Percentiles rank a stretch among this genome's conserved stretches.
These are phyloP conservation scores for Drosophila vallismaia DNA, from an alignment of 2,888 invertebrate species.

Conservation along the genomic window DNA sequence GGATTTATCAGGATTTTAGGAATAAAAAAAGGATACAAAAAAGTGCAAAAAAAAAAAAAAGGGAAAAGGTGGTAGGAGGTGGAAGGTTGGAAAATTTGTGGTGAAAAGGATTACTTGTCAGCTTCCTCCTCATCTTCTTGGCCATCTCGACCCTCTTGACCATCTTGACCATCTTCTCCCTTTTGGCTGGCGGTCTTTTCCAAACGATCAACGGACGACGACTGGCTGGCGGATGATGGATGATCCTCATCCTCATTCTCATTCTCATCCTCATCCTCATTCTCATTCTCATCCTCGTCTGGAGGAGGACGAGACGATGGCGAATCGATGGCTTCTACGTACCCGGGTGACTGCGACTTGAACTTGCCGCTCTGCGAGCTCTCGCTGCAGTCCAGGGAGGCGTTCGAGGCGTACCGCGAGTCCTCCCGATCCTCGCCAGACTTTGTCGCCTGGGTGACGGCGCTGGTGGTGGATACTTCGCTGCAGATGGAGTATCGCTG, in stretches of 20 bases:
- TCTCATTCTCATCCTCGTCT: neutral
- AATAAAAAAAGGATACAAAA: neutral
- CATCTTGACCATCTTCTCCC: slow-evolving; percentile 42
- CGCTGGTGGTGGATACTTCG: slow-evolving; percentile 75
- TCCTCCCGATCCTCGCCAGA: slow-evolving; percentile 52
- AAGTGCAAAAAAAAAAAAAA: slow-evolving; percentile 31
- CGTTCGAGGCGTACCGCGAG: slow-evolving; percentile 72
- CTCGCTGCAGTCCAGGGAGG: slow-evolving; percentile 76
- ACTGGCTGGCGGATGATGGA: slow-evolving; percentile 4
- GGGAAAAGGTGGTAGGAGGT: no score
- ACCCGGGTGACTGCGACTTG: slow-evolving; percentile 83
- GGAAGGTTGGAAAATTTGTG: slow-evolving; percentile 25
- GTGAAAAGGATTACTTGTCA: slow-evolving; percentile 71
- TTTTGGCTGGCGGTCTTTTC: slow-evolving; percentile 47
- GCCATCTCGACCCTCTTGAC: slow-evolving; percentile 7
- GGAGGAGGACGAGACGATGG: slow-evolving; percentile 4
- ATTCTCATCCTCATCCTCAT: slow-evolving; percentile 2
- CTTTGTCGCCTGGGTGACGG: slow-evolving; percentile 7
- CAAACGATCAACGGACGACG: slow-evolving; percentile 8
- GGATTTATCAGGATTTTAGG: no score
- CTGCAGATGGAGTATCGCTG: slow-evolving; percentile 78
- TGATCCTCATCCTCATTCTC: slow-evolving; percentile 5
- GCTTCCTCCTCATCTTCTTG: slow-evolving; percentile 37
- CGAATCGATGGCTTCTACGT: slow-evolving; percentile 59
- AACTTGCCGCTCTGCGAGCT: slow-evolving; percentile 80